Conservation (phyloP, 2,888 invertebrate species). For the Salpingus planirostris region DNA sequence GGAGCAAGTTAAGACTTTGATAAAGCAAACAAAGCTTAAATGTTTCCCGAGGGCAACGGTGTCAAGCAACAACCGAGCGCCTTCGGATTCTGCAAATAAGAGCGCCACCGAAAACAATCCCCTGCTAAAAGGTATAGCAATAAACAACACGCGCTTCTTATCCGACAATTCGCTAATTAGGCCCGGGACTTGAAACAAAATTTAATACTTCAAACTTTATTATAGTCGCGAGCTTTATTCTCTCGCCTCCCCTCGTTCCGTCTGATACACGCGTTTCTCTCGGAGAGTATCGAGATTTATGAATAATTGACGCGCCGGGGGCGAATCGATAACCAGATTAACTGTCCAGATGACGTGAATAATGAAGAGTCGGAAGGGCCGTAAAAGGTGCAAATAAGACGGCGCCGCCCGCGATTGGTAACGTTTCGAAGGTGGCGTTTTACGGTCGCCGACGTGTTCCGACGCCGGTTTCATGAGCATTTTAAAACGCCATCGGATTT, state of each 20-base stretch:
- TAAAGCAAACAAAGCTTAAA: constrained; percentile 32
- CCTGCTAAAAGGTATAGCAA: constrained; percentile 10
- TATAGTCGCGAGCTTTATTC: no score
- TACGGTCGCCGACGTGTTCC: constrained; percentile 14
- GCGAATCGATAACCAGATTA: no score
- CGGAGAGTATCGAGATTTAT: no score
- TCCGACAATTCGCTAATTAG: constrained; percentile 10
- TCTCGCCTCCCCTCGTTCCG: no score
- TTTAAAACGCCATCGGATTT: constrained; percentile 23
- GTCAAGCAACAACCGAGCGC: constrained; percentile 6
- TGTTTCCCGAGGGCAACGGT: constrained; percentile 24
- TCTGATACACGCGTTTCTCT: no score
- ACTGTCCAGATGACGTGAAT: no score
- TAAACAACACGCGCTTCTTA: constrained; percentile 3
- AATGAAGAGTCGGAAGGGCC: no score
- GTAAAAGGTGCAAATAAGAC: neutral
- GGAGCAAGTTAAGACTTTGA: constrained; percentile 29
- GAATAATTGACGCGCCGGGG: no score
- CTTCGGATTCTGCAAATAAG: constrained; percentile 7
- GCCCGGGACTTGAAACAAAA: no score
- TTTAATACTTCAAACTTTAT: no score
- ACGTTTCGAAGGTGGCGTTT: constrained; percentile 14
- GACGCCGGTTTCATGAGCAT: constrained; percentile 11
- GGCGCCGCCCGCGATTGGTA: neutral
- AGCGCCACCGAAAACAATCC: constrained; percentile 7